phyloP scores from a whole-genome alignment of 2,113 vertebrate species.

The Menura novaehollandiae region DNA sequence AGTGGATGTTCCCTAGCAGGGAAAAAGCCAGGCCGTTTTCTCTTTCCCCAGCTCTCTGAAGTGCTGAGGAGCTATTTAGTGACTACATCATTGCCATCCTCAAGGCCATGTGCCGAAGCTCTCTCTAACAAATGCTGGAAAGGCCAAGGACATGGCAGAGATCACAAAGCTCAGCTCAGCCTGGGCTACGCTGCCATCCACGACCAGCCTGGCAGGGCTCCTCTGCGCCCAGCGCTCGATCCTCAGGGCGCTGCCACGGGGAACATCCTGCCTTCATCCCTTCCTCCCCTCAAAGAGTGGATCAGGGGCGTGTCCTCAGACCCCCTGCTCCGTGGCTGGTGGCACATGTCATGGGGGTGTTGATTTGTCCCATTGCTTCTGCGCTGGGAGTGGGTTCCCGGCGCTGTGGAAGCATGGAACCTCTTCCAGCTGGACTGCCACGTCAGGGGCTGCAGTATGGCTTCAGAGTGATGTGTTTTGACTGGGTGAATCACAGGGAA shows the following conservation, averaged over 20 bases:
- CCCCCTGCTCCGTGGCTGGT: neutral
- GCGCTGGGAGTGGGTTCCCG: neutral
- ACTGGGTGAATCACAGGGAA: conserved; percentile 3
- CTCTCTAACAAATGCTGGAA: neutral
- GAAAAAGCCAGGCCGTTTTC: neutral
- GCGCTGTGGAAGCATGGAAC: neutral
- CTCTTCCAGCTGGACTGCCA: neutral
- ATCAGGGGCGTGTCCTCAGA: neutral
- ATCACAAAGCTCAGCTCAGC: neutral
- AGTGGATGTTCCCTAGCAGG: neutral
- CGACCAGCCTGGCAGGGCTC: neutral
- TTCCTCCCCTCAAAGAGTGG: neutral
- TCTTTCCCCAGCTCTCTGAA: neutral
- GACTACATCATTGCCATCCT: neutral
- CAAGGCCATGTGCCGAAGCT: neutral
- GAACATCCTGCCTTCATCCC: neutral
- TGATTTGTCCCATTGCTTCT: neutral
- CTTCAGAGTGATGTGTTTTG: neutral
- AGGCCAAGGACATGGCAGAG: neutral
- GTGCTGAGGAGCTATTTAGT: neutral
- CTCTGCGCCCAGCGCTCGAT: neutral
- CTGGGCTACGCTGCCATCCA: neutral
- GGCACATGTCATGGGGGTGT: neutral
- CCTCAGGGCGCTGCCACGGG: neutral
- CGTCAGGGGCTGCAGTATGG: neutral